phyloP scores from a whole-genome alignment of 2,888 invertebrate genomes.

The Latrodectus elegans region DNA sequence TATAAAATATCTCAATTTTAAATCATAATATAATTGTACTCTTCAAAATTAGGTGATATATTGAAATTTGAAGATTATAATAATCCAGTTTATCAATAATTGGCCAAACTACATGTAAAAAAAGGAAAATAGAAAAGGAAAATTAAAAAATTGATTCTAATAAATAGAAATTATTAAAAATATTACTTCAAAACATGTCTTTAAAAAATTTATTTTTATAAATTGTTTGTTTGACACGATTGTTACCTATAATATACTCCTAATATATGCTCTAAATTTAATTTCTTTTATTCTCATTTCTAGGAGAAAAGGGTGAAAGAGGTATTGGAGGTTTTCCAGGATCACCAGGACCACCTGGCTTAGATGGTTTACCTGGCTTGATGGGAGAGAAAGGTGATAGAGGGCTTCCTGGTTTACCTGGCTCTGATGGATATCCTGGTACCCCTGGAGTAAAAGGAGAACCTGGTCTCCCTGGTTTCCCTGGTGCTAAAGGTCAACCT shows the following conservation, averaged over 20 bases:
- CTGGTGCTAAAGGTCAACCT: constrained; percentile 64
- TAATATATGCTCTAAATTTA: too few relatives aligned
- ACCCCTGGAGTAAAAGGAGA: constrained; percentile 78
- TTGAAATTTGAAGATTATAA: too few relatives aligned
- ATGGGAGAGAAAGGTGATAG: constrained; percentile 64
- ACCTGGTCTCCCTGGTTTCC: constrained; percentile 81
- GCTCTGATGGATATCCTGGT: constrained; percentile 61
- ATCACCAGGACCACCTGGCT: constrained; percentile 77
- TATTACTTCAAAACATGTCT: background rate
- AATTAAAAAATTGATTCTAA: too few relatives aligned
- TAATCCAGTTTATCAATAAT: too few relatives aligned
- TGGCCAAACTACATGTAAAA: too few relatives aligned
- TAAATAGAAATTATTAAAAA: background rate
- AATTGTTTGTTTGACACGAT: background rate
- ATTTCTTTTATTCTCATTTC: background rate
- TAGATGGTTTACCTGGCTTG: constrained; percentile 83
- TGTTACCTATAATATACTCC: background rate
- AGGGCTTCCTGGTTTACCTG: constrained; percentile 56
- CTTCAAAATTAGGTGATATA: too few relatives aligned
- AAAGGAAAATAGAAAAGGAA: too few relatives aligned
- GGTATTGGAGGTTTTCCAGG: constrained; percentile 69
- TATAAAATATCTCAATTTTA: too few relatives aligned
- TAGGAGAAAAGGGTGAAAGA: constrained; percentile 64
- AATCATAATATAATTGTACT: too few relatives aligned
- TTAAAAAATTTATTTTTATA: background rate